Percentiles rank a stretch among this genome's conserved stretches.
Evolutionary conservation across 2,888 invertebrate genomes (phyloP).

Genomic region (Orthonevra nobilis): DNA sequence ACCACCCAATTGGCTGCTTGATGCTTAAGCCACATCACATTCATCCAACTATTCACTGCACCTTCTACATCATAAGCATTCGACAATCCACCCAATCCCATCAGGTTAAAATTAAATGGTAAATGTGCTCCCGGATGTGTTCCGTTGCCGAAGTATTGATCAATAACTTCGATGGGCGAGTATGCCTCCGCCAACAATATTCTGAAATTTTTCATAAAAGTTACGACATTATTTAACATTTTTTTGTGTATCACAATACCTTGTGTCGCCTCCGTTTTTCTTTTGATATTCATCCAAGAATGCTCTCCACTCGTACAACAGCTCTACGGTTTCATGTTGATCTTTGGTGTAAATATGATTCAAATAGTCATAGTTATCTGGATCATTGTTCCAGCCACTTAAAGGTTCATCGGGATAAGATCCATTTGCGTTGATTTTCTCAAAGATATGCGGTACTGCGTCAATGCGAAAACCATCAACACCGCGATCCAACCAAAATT

Average conservation of each 20-base stretch:
- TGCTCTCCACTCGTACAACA: constrained; percentile 82
- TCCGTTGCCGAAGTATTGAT: constrained; percentile 83
- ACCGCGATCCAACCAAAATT: constrained; percentile 88
- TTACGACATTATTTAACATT: too few species aligned
- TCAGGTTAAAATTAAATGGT: constrained; percentile 85
- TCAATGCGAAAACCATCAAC: constrained; percentile 89
- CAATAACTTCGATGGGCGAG: constrained; percentile 80
- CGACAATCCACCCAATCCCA: constrained; percentile 81
- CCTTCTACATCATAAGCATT: constrained; percentile 81
- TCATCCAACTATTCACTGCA: constrained; percentile 83
- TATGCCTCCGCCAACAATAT: constrained; percentile 85
- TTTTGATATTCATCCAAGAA: constrained; percentile 80
- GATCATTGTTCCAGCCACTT: constrained; percentile 80
- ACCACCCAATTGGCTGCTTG: constrained; percentile 85
- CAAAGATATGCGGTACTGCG: constrained; percentile 83
- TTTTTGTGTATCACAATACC: too few species aligned
- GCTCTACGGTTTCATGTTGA: constrained; percentile 82
- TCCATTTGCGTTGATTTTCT: constrained; percentile 76
- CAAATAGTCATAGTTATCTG: constrained; percentile 82
- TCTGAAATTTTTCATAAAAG: too few species aligned
- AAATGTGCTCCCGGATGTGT: constrained; percentile 81
- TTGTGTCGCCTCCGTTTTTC: constrained; percentile 76
- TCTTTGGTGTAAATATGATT: constrained; percentile 85
- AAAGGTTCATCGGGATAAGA: constrained; percentile 81
- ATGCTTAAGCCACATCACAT: constrained; percentile 81